A percentile compares a stretch with the other conserved stretches of the same genome.
Conservation (phyloP, 2,797 vertebrate species). For the Cynodonichthys magdalenae region DNA sequence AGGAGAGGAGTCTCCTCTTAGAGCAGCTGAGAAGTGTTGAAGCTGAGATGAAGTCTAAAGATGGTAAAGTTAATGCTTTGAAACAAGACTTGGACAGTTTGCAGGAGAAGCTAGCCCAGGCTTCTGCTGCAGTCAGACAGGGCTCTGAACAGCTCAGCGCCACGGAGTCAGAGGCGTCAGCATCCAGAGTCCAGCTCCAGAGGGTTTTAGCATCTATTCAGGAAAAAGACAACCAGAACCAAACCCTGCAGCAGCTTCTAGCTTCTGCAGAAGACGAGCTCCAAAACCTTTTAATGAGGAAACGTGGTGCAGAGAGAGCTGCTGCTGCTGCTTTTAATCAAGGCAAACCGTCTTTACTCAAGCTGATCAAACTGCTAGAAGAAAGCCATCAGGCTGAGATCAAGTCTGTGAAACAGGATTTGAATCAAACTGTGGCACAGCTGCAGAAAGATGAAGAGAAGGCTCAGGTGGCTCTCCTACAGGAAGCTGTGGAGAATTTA, state of each 20-base stretch:
- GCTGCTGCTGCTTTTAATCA: slow-evolving; percentile 53
- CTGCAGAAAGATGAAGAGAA: slow-evolving; percentile 60
- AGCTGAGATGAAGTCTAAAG: slow-evolving; percentile 82
- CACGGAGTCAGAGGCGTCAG: slow-evolving; percentile 66
- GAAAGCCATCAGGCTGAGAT: slow-evolving; percentile 63
- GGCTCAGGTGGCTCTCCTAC: slow-evolving; percentile 16
- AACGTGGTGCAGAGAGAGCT: slow-evolving; percentile 49
- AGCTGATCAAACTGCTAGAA: slow-evolving; percentile 70
- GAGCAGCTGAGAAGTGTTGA: slow-evolving; percentile 79
- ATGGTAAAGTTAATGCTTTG: slow-evolving; percentile 82
- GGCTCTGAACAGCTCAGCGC: slow-evolving; percentile 78
- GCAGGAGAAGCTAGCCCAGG: slow-evolving; percentile 79
- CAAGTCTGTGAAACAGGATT: slow-evolving; percentile 61
- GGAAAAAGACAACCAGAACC: slow-evolving; percentile 79
- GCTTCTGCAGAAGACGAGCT: slow-evolving; percentile 76
- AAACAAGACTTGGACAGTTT: slow-evolving; percentile 83
- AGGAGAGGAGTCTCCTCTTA: slow-evolving; percentile 77
- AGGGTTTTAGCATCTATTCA: slow-evolving; percentile 76
- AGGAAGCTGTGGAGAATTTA: slow-evolving; percentile 66
- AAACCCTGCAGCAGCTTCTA: slow-evolving; percentile 70
- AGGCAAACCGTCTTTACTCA: slow-evolving; percentile 68
- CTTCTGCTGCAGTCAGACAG: slow-evolving; percentile 70
- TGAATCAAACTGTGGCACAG: slow-evolving; percentile 52
- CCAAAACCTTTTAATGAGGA: slow-evolving; percentile 46
- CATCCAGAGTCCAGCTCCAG: slow-evolving; percentile 80